Percentiles rank a stretch among this genome's conserved stretches.
Conservation (phyloP, 1,140 invertebrate genomes). For the Drosophila cardini region DNA sequence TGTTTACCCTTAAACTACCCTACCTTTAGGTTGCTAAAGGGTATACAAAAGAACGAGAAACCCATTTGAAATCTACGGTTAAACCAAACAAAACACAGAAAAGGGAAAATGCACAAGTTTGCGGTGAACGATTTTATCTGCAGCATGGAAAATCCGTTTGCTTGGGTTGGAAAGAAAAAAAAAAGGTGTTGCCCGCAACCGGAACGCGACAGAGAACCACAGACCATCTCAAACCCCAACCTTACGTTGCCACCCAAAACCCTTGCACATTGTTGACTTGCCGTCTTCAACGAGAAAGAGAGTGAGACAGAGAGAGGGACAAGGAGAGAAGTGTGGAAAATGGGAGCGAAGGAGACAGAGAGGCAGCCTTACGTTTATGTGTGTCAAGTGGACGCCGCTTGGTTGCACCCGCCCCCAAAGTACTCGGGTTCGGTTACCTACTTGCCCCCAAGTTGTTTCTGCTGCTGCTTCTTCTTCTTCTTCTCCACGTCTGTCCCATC, state of each 20-base stretch:
- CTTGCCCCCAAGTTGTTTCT: constrained; percentile 26
- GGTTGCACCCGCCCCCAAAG: constrained; percentile 39
- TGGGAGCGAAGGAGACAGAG: neutral
- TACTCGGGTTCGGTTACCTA: constrained; percentile 13
- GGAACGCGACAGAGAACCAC: constrained; percentile 53
- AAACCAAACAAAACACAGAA: constrained; percentile 13
- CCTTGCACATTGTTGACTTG: constrained; percentile 49
- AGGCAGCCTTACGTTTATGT: constrained; percentile 44
- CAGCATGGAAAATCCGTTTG: constrained; percentile 64
- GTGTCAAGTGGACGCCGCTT: constrained; percentile 72
- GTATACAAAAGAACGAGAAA: constrained; percentile 14
- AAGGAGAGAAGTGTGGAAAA: neutral
- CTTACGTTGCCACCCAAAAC: constrained; percentile 1
- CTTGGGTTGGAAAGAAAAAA: neutral
- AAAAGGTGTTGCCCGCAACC: constrained; percentile 67
- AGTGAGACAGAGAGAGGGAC: neutral
- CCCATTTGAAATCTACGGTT: constrained; percentile 10
- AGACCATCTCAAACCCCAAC: constrained; percentile 13
- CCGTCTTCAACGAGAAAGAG: constrained; percentile 19
- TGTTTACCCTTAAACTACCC: too few relatives aligned
- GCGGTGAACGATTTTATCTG: constrained; percentile 59
- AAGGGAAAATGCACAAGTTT: constrained; percentile 42
- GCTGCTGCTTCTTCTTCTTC: constrained; percentile 10
- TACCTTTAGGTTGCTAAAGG: neutral
- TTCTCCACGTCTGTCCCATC: neutral